phyloP scores from a whole-genome alignment of 35 echinoderm and acorn worm genomes.

The Amphiura filiformis region DNA sequence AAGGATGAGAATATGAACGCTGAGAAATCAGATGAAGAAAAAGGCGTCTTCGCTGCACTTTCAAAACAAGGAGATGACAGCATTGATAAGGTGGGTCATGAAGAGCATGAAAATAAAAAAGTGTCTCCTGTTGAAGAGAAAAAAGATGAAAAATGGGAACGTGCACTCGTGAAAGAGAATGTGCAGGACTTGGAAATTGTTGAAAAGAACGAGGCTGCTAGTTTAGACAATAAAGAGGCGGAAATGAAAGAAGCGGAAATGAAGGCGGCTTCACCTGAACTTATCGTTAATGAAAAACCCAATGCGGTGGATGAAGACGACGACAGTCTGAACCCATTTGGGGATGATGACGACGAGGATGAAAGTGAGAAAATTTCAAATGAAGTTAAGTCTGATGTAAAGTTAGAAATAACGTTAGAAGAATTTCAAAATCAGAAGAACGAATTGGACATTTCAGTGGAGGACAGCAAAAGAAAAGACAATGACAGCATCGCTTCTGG shows the following conservation, averaged over 20 bases:
- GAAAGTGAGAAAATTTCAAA: neutral
- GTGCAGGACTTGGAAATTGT: neutral
- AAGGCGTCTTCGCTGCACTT: neutral
- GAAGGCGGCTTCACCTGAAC: neutral
- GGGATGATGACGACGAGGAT: slow-evolving; percentile 64
- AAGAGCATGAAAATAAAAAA: slow-evolving; percentile 35
- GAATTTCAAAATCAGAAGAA: neutral
- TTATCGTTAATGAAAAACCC: neutral
- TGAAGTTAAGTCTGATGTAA: neutral
- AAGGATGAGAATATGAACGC: slow-evolving; percentile 38
- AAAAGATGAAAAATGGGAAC: slow-evolving; percentile 34
- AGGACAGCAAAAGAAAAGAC: neutral
- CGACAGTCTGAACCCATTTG: slow-evolving; percentile 55
- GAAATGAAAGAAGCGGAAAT: slow-evolving; percentile 12
- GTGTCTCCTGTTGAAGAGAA: slow-evolving; percentile 26
- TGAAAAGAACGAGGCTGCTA: neutral
- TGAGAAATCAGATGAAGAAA: slow-evolving; percentile 41
- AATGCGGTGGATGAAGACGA: slow-evolving; percentile 8
- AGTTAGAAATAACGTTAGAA: neutral
- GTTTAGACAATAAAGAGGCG: neutral
- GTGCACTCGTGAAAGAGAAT: slow-evolving; percentile 15
- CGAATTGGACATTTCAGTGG: neutral
- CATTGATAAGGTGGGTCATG: slow-evolving; percentile 12
- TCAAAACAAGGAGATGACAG: too few species aligned
- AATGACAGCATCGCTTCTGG: neutral